Evolutionary conservation across 2,797 vertebrate genomes (phyloP), one percentile per base, ranked within the genome.

Genomic region (Eulemur albifrons): DNA sequence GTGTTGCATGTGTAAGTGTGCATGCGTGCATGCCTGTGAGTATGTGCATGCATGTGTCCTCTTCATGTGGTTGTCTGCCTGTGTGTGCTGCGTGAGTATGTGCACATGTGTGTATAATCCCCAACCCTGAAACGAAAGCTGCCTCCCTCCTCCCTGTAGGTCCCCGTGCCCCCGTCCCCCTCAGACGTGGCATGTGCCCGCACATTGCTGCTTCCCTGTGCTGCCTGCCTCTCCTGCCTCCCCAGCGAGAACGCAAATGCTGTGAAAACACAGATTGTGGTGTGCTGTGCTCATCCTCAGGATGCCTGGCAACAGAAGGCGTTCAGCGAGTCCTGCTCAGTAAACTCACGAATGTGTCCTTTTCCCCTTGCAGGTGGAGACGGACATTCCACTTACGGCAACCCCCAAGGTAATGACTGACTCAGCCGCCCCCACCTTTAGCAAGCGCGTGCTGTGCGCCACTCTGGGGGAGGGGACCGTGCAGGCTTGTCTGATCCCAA

Each of bases 151-250:
- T 23, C 35, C 27, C 8, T 3, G 5, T 5, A 4, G 18, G 3
- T 5, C 43, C n/a, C 5, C 23, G 0, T 7, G 2, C 50, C 10
- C 13, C 30, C 1, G 5, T 9, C 21, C 4, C 15, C 2, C 0
- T 13, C 1, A 23, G 21, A 8, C 0, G 7, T 0, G 0, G 23
- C 76, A 38, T 5, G 14, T 9, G 14, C 1, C 2, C 0, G 32
- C 11, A 6, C 30, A 0, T 4, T 25, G 9, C 7, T 52, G 35
- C 1, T 0, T 30, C 54, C 43, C 1, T 0, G 3, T 0, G 2
- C 8, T 5, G 15, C 2, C 18, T 7, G n/a, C 3, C n/a, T 9
- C 20, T 7, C 63, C 30, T 38, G 23, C 20, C 27, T 30, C 25
- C 5, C 15, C 30, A 0, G 1, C 0, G 0, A 32, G 25, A 14